Evolutionary conservation across 2,888 invertebrate genomes (phyloP).

Genomic region (Sesamia inferens): DNA sequence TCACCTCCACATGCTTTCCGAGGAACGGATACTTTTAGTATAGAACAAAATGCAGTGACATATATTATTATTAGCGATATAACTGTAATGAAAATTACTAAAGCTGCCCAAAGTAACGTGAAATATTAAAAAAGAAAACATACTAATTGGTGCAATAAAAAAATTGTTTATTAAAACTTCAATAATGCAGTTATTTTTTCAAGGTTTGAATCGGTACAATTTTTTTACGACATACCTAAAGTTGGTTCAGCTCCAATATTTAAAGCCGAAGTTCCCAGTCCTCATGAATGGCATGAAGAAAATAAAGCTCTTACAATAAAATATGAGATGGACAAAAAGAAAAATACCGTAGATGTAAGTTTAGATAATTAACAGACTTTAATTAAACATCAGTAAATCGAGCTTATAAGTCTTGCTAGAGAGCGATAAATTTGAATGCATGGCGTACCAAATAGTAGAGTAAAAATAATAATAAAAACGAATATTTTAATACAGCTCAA

Average conservation of each 20-base stretch:
- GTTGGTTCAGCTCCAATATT: conserved; percentile 74
- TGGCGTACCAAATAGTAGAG: background rate
- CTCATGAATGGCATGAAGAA: conserved; percentile 76
- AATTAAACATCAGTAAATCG: background rate
- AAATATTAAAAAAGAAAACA: too few relatives aligned
- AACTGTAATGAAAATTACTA: background rate
- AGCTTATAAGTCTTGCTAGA: background rate
- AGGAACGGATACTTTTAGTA: too few relatives aligned
- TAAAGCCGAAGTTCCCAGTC: conserved; percentile 74
- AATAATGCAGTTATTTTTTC: conserved; percentile 4
- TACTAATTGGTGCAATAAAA: too few relatives aligned
- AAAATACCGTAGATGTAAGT: conserved; percentile 68
- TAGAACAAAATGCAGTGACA: too few relatives aligned
- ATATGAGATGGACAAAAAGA: conserved; percentile 73
- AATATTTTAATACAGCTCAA: conserved; percentile 66
- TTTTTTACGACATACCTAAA: conserved; percentile 79
- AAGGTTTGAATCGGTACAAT: conserved; percentile 77
- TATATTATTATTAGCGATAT: too few relatives aligned
- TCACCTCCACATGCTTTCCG: too few relatives aligned
- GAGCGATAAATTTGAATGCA: background rate
- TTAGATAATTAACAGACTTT: background rate
- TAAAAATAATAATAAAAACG: background rate
- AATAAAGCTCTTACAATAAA: conserved; percentile 70
- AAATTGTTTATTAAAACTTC: too few relatives aligned
- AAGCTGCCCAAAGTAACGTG: background rate